A percentile compares a stretch with the other conserved stretches of the same genome.
phyloP scores from a whole-genome alignment of 2,797 vertebrate species.

The Eleutherodactylus coqui region DNA sequence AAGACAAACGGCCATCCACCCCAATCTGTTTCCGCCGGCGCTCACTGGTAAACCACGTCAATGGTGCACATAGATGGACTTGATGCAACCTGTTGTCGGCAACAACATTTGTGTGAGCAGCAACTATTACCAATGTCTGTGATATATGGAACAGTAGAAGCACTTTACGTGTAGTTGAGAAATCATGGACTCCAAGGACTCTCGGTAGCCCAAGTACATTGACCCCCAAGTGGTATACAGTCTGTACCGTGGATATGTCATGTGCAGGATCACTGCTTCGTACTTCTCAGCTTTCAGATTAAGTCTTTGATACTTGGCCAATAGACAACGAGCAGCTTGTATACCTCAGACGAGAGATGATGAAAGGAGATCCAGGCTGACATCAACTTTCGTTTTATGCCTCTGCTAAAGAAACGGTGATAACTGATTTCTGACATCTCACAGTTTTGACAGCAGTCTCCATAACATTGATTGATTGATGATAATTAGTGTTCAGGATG shows the following conservation, averaged over 20 bases:
- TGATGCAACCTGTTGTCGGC: too few species aligned
- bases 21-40: too few species aligned
- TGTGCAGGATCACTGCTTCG: background rate
- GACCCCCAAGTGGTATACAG: background rate
- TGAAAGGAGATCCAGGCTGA: slow-evolving; percentile 21
- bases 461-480: slow-evolving; percentile 5
- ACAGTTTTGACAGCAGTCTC: background rate
- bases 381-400: background rate
- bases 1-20: too few species aligned
- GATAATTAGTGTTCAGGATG: slow-evolving; percentile 8
- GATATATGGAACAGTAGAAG: too few species aligned
- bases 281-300: background rate
- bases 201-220: background rate
- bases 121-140: too few species aligned
- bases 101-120: too few species aligned
- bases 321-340: background rate
- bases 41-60: too few species aligned
- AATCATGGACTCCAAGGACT: too few species aligned
- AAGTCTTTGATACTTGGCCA: background rate
- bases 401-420: background rate
- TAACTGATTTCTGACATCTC: slow-evolving; percentile 13
- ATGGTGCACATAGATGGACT: too few species aligned
- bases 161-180: too few species aligned
- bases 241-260: background rate
- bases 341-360: background rate